Conservation (phyloP, 1,140 invertebrate genomes). For the Anadara kagoshimensis region DNA sequence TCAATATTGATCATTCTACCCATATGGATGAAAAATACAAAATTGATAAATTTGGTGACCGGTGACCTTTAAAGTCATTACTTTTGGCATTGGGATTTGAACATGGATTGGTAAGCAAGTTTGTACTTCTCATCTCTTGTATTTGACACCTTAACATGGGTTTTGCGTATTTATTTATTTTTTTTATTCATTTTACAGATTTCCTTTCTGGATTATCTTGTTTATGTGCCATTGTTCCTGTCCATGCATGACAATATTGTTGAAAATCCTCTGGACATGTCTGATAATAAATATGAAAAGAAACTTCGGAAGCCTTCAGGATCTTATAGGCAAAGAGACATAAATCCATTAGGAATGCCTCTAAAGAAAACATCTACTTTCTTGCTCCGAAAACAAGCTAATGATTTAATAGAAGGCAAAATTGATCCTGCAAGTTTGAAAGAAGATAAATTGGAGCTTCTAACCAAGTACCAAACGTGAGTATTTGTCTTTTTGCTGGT, state of each 20-base stretch:
- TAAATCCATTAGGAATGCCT: conserved; percentile 63
- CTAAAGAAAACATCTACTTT: conserved; percentile 50
- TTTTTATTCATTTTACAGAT: conserved; percentile 51
- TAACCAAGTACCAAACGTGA: conserved; percentile 57
- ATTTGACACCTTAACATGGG: too few relatives aligned
- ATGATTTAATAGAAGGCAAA: conserved; percentile 58
- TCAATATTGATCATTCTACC: too few relatives aligned
- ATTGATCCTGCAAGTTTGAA: conserved; percentile 44
- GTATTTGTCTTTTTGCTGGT: neutral
- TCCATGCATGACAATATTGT: conserved; percentile 71
- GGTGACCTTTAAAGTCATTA: too few relatives aligned
- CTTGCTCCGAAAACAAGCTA: conserved; percentile 51
- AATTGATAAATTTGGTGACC: too few relatives aligned
- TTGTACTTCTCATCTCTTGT: too few relatives aligned
- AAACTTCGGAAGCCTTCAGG: conserved; percentile 45
- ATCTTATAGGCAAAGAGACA: conserved; percentile 59
- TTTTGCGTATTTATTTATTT: too few relatives aligned
- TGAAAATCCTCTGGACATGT: conserved; percentile 69
- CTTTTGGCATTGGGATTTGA: too few relatives aligned
- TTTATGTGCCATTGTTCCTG: conserved; percentile 69
- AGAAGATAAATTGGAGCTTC: conserved; percentile 48
- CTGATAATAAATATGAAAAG: conserved; percentile 58
- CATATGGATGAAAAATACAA: too few relatives aligned
- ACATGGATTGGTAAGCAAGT: too few relatives aligned
- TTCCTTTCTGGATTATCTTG: conserved; percentile 69